Evolutionary conservation across 1,140 invertebrate species (phyloP), one percentile per base, ranked within the genome.

Genomic region (Cyphomyrmex costatus): DNA sequence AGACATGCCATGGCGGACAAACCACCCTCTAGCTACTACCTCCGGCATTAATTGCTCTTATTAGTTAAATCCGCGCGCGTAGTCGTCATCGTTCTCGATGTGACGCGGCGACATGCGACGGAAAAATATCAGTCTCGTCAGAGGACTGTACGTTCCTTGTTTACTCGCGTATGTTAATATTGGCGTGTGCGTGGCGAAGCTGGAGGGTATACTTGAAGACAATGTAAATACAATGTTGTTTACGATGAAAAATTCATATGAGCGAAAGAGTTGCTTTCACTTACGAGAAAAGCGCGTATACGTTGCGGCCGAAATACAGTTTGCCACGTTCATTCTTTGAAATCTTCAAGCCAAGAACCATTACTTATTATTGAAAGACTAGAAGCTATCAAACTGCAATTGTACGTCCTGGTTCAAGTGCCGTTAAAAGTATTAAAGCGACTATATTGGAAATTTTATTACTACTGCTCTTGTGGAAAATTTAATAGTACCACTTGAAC

Each of bases 41-140:
- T 91, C 91, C 89, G 88, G 89, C 93, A 93, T 93, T 95, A 95
- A 95, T 95, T 95, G 94, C 94, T 93, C 93, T 94, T 93, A 94
- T 95, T 94, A 93, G 93, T 94, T 94, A 91, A 93, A 95, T 90
- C 89, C 89, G 86, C 73, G 88, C 88, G 86, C 87, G 73, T 80
- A 86, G 80, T 90, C 79, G 63, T 49, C 58, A 49, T 78, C 56
- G 19, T 58, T 70, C 77, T 66, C 73, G 82, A 16, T 10, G 60
- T 12, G 70, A 36, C 53, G 30, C 36, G 58, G 5, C 63, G 24
- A 65, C 70, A 16, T n/a, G 65, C 16, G 19, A 63, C 24, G 12
- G 21, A 60, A 89, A 89, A 78, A 73, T 49, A 76, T 77, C 56
- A 36, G 33, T 27, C 56, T 7, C 30, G 58, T 36, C 56, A 12